A percentile compares a stretch with the other conserved stretches of the same genome.
Conservation (phyloP, 2,113 vertebrate genomes). For the Colius striatus region DNA sequence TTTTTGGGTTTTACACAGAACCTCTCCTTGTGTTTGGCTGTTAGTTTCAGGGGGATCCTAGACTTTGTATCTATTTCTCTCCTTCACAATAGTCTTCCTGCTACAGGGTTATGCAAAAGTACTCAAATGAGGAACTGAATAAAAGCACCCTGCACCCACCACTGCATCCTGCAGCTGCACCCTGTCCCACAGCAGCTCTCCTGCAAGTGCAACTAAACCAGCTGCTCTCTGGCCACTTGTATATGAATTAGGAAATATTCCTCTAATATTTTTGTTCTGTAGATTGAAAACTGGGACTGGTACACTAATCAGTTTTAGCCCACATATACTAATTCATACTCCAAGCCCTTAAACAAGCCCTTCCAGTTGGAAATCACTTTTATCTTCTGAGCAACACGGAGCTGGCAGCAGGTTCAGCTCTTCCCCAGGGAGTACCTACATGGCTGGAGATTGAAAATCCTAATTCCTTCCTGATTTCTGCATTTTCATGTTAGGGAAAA, state of each 20-base stretch:
- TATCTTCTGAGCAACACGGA: background rate
- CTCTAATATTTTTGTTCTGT: background rate
- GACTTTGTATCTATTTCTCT: background rate
- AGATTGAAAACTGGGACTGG: background rate
- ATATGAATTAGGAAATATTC: background rate
- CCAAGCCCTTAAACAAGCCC: background rate
- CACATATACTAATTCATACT: background rate
- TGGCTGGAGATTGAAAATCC: background rate
- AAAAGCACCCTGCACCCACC: background rate
- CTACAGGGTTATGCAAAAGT: background rate
- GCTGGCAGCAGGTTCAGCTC: background rate
- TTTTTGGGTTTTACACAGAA: background rate
- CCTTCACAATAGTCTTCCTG: background rate
- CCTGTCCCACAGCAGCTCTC: background rate
- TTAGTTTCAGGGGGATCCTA: background rate
- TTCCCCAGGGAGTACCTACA: background rate
- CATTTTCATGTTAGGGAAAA: background rate
- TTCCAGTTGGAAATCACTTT: background rate
- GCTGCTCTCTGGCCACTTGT: rapidly evolving
- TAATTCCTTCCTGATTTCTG: background rate
- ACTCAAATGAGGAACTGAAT: background rate
- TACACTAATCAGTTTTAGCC: background rate
- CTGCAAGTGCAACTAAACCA: background rate
- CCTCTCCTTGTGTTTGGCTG: rapidly evolving
- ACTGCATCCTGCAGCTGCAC: background rate